Evolutionary conservation across 2,888 invertebrate species (phyloP).

Genomic region (Muschampia plurimacula): DNA sequence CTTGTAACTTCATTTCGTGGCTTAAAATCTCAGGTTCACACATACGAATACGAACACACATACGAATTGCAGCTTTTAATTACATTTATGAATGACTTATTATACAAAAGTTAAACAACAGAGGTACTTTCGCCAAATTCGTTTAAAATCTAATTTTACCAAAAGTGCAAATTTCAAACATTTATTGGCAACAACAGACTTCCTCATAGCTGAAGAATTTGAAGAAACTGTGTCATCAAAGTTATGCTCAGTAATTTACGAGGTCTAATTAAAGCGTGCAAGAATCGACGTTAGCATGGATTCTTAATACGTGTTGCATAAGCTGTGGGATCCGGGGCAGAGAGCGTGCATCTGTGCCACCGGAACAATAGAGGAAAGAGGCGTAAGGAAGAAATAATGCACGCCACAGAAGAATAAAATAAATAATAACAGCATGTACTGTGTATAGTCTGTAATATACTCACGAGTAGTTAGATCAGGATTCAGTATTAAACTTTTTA

Average conservation of each 20-base stretch:
- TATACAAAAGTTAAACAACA: background rate
- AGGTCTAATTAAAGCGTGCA: conserved; percentile 54
- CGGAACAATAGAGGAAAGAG: conserved; percentile 58
- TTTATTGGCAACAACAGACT: conserved; percentile 9
- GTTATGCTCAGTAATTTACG: conserved; percentile 33
- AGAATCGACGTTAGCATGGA: conserved; percentile 40
- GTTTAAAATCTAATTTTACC: background rate
- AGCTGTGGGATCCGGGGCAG: conserved; percentile 75
- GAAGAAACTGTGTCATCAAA: conserved; percentile 32
- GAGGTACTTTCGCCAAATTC: background rate
- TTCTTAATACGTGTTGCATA: conserved; percentile 61
- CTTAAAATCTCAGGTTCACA: no score
- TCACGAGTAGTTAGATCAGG: no score
- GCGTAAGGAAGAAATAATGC: conserved; percentile 25
- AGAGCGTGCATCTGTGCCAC: conserved; percentile 65
- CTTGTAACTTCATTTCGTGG: no score
- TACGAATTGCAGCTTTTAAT: no score
- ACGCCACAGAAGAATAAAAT: background rate
- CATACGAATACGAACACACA: no score
- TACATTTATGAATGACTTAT: no score
- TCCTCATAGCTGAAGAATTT: conserved; percentile 26
- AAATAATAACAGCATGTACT: no score
- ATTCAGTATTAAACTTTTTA: no score
- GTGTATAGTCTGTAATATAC: no score
- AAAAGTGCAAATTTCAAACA: conserved; percentile 19